phyloP scores from a whole-genome alignment of 2,113 vertebrate species.

The Ovis canadensis region DNA sequence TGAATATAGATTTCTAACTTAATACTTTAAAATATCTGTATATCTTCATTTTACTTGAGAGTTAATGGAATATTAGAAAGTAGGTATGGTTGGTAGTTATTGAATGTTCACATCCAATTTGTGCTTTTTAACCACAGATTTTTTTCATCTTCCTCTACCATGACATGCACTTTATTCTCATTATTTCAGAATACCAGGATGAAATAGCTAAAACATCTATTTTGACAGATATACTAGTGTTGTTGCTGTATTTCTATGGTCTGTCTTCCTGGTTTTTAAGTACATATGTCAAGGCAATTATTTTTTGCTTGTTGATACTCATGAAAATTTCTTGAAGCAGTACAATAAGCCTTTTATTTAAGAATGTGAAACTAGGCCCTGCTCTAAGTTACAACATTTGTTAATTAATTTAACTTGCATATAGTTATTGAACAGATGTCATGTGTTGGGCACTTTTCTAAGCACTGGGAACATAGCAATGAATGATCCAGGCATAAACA shows the following conservation, averaged over 20 bases:
- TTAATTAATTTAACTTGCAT: background rate
- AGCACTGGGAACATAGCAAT: background rate
- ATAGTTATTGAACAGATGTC: constrained; percentile 5
- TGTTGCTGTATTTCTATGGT: background rate
- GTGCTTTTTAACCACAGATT: background rate
- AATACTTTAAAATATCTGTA: background rate
- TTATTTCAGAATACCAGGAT: background rate
- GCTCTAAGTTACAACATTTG: background rate
- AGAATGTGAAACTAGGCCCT: background rate
- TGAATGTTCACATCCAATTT: background rate
- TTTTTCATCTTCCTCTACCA: background rate
- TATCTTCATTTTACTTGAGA: background rate
- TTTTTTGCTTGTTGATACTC: background rate
- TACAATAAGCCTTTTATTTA: background rate
- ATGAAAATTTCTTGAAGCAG: background rate
- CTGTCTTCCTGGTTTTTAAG: background rate
- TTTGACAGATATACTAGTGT: background rate
- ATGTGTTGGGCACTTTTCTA: background rate
- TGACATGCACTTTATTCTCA: background rate
- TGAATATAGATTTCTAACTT: background rate
- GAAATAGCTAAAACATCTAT: background rate
- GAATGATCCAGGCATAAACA: background rate
- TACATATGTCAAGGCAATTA: background rate
- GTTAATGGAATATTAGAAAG: background rate
- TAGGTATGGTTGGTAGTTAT: background rate